These are phyloP conservation scores for Chrysolina oricalcia DNA, from an alignment of 2,888 invertebrate species.

Conservation along the genomic window DNA sequence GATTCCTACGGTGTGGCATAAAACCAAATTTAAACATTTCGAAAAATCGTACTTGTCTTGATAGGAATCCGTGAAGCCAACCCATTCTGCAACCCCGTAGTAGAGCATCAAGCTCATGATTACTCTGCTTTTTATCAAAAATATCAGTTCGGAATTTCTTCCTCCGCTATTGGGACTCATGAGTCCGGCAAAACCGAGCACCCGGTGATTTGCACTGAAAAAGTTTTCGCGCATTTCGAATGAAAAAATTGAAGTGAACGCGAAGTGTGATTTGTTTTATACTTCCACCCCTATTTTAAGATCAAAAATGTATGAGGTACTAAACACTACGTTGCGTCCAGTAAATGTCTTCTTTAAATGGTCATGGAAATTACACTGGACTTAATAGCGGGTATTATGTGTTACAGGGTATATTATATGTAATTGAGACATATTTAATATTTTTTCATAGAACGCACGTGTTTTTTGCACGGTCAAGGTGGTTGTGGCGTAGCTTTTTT, in stretches of 20 bases:
- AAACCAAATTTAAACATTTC: constrained; percentile 62
- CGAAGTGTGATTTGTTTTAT: neutral
- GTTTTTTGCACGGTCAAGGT: no score
- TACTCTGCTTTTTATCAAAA: neutral
- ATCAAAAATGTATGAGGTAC: neutral
- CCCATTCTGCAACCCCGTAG: neutral
- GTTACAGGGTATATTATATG: neutral
- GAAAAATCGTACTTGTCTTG: constrained; percentile 57
- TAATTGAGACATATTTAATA: neutral
- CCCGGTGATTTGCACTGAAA: neutral
- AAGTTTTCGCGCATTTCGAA: neutral
- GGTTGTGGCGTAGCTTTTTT: no score
- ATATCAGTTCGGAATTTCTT: neutral
- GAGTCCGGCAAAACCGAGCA: neutral
- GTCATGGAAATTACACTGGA: neutral
- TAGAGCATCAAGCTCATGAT: neutral
- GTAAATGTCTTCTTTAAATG: neutral
- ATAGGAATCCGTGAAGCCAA: constrained; percentile 28
- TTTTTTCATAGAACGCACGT: no score
- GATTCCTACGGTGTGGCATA: constrained; percentile 63
- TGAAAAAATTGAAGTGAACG: neutral
- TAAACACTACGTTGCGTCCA: neutral
- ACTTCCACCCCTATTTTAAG: neutral
- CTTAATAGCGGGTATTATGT: neutral
- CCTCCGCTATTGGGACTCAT: neutral